phyloP scores from a whole-genome alignment of 1,140 invertebrate species.

The Drosophila parabipectinata region DNA sequence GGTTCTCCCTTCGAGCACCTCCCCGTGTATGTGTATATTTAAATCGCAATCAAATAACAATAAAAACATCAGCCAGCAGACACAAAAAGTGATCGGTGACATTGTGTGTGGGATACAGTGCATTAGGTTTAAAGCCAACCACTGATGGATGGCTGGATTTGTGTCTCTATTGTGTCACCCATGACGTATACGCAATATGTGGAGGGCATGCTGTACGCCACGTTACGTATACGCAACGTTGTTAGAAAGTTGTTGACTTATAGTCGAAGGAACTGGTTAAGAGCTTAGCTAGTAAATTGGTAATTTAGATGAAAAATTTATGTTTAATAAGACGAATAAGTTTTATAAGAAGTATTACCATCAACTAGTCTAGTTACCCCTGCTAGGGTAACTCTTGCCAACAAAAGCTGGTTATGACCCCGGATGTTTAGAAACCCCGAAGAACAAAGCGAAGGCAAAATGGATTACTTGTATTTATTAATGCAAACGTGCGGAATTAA shows the following conservation, averaged over 20 bases:
- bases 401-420: conserved; percentile 9
- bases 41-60: conserved; percentile 59
- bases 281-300: conserved; percentile 13
- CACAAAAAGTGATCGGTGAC: conserved; percentile 37
- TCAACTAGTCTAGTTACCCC: not conserved
- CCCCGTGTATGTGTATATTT: conserved; percentile 26
- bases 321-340: not conserved
- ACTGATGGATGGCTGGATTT: conserved; percentile 56
- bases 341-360: not conserved
- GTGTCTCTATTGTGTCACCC: conserved; percentile 21
- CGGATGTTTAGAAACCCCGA: conserved; percentile 10
- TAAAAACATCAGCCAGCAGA: conserved; percentile 40
- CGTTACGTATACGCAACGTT: conserved; percentile 51
- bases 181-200: conserved; percentile 54
- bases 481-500: conserved; percentile 48
- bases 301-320: not conserved
- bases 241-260: conserved; percentile 21
- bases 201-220: conserved; percentile 8
- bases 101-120: conserved; percentile 30
- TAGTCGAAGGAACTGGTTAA: not conserved
- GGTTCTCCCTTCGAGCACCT: conserved; percentile 2
- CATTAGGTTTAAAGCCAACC: conserved; percentile 31
- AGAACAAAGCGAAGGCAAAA: conserved; percentile 21
- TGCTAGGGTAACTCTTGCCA: not conserved
- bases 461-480: conserved; percentile 52